A percentile compares a stretch with the other conserved stretches of the same genome.
Evolutionary conservation across 2,113 vertebrate genomes (phyloP).

Genomic region (Seriola aureovittata): DNA sequence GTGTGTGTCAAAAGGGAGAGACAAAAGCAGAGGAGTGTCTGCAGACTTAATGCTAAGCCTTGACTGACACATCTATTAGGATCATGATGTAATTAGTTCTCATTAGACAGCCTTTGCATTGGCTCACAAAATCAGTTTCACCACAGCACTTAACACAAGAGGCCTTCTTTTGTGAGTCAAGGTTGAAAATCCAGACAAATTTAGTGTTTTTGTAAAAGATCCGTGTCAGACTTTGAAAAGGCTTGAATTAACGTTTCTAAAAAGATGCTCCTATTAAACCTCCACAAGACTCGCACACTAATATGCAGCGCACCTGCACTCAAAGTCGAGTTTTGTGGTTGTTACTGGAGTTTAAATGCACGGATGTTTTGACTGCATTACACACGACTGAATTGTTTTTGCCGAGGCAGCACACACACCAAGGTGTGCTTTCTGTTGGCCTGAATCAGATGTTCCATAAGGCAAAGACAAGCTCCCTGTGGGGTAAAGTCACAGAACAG

Average conservation of each 20-base stretch:
- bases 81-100: constrained; percentile 74
- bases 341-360: not conserved
- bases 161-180: constrained; percentile 16
- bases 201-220: not conserved
- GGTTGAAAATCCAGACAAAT: constrained; percentile 33
- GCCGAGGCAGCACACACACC: not conserved
- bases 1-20: constrained; percentile 1
- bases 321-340: not conserved
- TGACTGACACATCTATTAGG: constrained; percentile 67
- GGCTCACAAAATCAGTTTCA: constrained; percentile 44
- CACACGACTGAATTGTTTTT: not conserved
- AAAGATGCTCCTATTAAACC: not conserved
- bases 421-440: not conserved
- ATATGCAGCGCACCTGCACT: not conserved
- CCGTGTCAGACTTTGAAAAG: not conserved
- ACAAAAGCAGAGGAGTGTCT: constrained; percentile 32
- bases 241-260: not conserved
- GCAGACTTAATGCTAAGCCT: constrained; percentile 34
- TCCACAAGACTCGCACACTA: not conserved
- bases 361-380: not conserved
- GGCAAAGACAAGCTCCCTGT: not conserved
- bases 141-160: constrained; percentile 37
- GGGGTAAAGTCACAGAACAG: not conserved
- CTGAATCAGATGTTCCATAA: not conserved
- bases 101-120: constrained; percentile 62